A percentile compares a stretch with the other conserved stretches of the same genome.
Conservation (phyloP, 2,888 invertebrate species). For the Eupithecia exiguata region DNA sequence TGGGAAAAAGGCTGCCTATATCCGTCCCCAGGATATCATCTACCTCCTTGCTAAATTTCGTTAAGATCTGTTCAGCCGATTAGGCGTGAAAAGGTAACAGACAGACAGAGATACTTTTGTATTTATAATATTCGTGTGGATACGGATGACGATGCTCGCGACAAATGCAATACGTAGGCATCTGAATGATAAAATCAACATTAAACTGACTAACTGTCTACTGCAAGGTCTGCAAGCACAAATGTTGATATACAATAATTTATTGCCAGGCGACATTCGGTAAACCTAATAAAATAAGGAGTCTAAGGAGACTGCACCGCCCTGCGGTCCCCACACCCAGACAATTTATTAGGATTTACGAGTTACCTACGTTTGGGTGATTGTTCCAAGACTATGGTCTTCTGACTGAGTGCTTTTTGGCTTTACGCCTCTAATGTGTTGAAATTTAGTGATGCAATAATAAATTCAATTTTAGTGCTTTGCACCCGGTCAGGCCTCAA, state of each 20-base stretch:
- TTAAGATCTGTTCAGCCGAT: too few relatives aligned
- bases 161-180: neutral
- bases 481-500: neutral
- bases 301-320: constrained; percentile 62
- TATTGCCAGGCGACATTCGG: constrained; percentile 53
- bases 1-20: too few relatives aligned
- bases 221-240: constrained; percentile 9
- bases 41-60: too few relatives aligned
- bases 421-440: constrained; percentile 11
- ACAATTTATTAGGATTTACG: constrained; percentile 69
- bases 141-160: neutral
- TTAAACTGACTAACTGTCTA: neutral
- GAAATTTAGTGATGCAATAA: neutral
- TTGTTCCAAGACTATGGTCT: constrained; percentile 51
- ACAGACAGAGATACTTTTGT: too few relatives aligned
- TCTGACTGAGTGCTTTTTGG: constrained; percentile 44
- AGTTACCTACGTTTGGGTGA: constrained; percentile 53
- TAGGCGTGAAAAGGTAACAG: too few relatives aligned
- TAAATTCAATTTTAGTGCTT: neutral
- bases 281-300: constrained; percentile 59
- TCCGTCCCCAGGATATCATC: too few relatives aligned
- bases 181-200: neutral
- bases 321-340: constrained; percentile 63
- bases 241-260: constrained; percentile 61
- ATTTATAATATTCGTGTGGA: too few relatives aligned